Conservation (phyloP, 2,797 vertebrate genomes). For the Phrynocephalus forsythii region DNA sequence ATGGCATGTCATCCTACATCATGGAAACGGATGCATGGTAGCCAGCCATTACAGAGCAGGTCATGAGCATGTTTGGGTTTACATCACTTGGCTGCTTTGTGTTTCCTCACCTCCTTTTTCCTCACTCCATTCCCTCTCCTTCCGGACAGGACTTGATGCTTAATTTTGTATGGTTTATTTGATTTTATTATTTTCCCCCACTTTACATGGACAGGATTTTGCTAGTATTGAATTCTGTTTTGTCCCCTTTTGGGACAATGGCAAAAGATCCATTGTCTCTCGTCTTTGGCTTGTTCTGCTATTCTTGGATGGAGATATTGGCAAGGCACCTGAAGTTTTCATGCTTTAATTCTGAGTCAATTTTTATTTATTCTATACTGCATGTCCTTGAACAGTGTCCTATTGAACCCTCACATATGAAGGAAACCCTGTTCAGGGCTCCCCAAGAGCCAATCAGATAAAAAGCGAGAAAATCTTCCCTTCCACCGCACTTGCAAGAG, state of each 20-base stretch:
- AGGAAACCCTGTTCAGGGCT: neutral
- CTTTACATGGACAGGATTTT: neutral
- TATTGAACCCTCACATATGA: neutral
- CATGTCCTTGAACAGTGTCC: neutral
- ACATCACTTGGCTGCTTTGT: conserved; percentile 70
- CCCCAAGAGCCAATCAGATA: neutral
- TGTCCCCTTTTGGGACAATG: neutral
- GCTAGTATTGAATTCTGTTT: neutral
- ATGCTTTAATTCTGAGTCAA: neutral
- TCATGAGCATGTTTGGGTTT: conserved; percentile 67
- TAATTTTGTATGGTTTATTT: conserved; percentile 36
- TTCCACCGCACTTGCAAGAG: neutral
- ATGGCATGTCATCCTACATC: conserved; percentile 67
- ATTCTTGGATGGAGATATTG: conserved; percentile 1
- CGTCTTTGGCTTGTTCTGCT: neutral
- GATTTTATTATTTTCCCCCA: neutral
- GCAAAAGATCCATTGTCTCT: conserved; percentile 8
- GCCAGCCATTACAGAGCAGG: conserved; percentile 67
- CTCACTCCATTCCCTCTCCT: conserved; percentile 60
- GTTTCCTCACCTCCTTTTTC: conserved; percentile 62
- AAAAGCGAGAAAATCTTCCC: neutral
- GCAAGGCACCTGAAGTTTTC: conserved; percentile 16
- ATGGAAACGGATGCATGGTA: conserved; percentile 57
- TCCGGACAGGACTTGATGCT: conserved; percentile 60
- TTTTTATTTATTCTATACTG: neutral